Evolutionary conservation across 1,140 invertebrate genomes (phyloP).

Genomic region (Drosophila melanica): DNA sequence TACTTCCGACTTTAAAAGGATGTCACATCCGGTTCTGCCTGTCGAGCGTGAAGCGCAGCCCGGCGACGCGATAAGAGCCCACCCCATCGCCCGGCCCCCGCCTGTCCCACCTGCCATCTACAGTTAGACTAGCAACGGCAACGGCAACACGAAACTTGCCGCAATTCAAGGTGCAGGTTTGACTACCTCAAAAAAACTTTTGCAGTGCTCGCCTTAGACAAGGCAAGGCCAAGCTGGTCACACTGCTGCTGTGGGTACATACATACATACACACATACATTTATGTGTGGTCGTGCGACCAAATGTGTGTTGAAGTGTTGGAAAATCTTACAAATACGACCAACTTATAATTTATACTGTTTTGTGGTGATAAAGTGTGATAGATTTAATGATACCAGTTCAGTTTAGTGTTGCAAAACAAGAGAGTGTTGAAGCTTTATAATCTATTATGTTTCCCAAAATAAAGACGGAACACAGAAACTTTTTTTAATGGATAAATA

Average conservation of each 20-base stretch:
- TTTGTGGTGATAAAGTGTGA: not conserved
- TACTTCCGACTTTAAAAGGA: conserved; percentile 84
- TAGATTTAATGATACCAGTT: not conserved
- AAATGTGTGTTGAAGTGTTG: not conserved
- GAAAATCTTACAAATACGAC: not conserved
- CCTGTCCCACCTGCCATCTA: not conserved
- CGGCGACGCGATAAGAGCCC: conserved; percentile 74
- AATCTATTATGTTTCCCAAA: no score
- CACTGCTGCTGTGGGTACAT: not conserved
- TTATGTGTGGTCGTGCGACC: not conserved
- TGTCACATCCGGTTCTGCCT: conserved; percentile 82
- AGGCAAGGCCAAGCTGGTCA: conserved; percentile 9
- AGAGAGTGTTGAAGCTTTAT: no score
- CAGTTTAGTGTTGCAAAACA: not conserved
- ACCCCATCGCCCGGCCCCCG: no score
- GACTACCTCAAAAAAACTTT: not conserved
- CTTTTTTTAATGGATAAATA: no score
- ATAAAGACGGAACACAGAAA: no score
- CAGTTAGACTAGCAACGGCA: not conserved
- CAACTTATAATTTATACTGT: not conserved
- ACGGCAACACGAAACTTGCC: conserved; percentile 20
- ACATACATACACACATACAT: not conserved
- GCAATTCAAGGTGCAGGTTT: conserved; percentile 65
- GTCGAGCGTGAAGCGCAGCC: conserved; percentile 78
- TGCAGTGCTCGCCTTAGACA: no score